phyloP scores from a whole-genome alignment of 2,797 vertebrate species.

The Rallus crepitans region DNA sequence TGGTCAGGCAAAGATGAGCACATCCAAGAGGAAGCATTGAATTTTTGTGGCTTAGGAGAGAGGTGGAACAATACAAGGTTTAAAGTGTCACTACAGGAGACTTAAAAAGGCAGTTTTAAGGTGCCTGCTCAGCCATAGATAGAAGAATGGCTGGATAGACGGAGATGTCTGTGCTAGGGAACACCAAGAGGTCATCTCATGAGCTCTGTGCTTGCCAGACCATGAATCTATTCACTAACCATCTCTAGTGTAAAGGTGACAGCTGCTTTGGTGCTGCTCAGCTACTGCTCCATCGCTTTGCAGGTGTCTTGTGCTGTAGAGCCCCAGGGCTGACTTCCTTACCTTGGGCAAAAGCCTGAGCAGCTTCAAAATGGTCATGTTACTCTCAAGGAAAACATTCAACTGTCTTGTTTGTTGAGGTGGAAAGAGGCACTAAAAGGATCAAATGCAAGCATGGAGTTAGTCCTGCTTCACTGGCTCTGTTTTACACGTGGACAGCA shows the following conservation, averaged over 20 bases:
- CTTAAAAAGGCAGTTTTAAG: neutral
- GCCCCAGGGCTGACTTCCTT: neutral
- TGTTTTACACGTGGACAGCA: neutral
- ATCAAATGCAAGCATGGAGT: neutral
- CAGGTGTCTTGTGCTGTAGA: neutral
- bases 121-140: neutral
- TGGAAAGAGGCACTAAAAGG: neutral
- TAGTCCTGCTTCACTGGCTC: neutral
- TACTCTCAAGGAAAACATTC: neutral
- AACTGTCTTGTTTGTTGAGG: neutral
- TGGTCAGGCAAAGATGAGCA: neutral
- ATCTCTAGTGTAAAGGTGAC: neutral
- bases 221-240: neutral
- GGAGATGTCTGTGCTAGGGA: neutral
- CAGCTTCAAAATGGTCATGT: neutral
- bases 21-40: neutral
- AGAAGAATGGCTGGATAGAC: neutral
- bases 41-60: neutral
- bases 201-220: neutral
- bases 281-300: constrained; percentile 17
- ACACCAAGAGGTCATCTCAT: neutral
- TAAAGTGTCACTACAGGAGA: neutral
- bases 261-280: constrained; percentile 29
- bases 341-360: neutral
- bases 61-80: neutral